Conservation (phyloP, 2,797 vertebrate genomes). For the Steatocranus sp. region DNA sequence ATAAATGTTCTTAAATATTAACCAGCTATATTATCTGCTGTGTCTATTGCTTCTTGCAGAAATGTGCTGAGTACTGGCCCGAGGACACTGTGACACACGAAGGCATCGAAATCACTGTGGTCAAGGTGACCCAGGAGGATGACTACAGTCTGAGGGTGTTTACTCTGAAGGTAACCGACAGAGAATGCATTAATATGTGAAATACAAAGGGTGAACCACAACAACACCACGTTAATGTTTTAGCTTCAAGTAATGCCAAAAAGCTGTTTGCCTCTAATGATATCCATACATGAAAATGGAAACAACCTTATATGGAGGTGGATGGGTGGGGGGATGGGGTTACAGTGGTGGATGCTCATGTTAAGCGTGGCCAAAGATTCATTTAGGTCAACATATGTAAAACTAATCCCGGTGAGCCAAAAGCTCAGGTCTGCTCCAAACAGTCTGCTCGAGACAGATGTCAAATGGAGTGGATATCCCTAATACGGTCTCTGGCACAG, state of each 20-base stretch:
- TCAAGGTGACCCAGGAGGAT: conserved; percentile 88
- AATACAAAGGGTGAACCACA: neutral
- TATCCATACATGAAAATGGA: rapidly evolving
- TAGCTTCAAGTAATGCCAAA: neutral
- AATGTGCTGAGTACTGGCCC: conserved; percentile 98
- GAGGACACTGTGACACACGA: conserved; percentile 89
- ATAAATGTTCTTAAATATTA: neutral
- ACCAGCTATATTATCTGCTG: neutral
- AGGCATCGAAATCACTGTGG: conserved; percentile 87
- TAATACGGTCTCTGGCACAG: neutral
- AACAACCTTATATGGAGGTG: neutral
- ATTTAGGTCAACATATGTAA: neutral
- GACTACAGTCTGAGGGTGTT: conserved; percentile 96
- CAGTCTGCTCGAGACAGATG: neutral
- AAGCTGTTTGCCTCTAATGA: neutral
- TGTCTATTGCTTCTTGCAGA: conserved; percentile 70
- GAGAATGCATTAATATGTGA: neutral
- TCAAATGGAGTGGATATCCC: neutral
- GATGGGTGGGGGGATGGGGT: neutral
- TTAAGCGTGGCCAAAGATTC: neutral
- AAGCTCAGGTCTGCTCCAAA: neutral
- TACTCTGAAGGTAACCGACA: conserved; percentile 85
- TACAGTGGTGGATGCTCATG: neutral
- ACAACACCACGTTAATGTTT: neutral
- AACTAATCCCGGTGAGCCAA: neutral